Evolutionary conservation across 2,113 vertebrate species (phyloP).

Genomic region (Acrocephalus arundinaceus): DNA sequence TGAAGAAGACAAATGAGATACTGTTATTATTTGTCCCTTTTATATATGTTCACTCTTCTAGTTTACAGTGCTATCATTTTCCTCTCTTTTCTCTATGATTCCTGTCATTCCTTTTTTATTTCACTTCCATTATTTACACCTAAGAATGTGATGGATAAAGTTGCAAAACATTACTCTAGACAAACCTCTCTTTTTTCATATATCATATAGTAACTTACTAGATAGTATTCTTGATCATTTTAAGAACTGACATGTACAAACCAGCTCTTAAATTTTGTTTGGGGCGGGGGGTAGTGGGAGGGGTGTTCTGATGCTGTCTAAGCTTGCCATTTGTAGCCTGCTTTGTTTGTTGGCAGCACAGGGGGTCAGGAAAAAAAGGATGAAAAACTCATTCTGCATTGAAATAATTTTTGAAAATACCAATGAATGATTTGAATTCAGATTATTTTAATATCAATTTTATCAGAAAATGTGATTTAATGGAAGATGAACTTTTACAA

Average conservation of each 20-base stretch:
- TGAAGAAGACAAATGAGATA: not conserved
- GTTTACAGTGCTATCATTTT: not conserved
- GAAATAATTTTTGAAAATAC: not conserved
- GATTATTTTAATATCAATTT: not conserved
- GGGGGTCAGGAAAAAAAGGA: not conserved
- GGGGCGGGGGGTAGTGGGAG: not conserved
- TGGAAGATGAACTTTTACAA: not conserved
- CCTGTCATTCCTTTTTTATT: no score
- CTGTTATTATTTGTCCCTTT: not conserved
- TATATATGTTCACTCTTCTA: not conserved
- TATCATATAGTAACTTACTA: not conserved
- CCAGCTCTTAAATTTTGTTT: not conserved
- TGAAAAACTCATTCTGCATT: slow-evolving; percentile 21
- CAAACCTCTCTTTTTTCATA: not conserved
- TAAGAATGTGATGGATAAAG: no score
- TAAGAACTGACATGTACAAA: not conserved
- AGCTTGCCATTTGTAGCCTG: not conserved
- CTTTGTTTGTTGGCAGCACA: not conserved
- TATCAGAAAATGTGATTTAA: not conserved
- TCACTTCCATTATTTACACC: no score
- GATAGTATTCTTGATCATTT: not conserved
- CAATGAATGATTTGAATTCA: not conserved
- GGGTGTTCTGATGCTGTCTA: not conserved
- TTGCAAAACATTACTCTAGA: not conserved
- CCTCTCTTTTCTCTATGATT: no score